phyloP scores from a whole-genome alignment of 2,888 invertebrate species.

The Drosophila anomalata region DNA sequence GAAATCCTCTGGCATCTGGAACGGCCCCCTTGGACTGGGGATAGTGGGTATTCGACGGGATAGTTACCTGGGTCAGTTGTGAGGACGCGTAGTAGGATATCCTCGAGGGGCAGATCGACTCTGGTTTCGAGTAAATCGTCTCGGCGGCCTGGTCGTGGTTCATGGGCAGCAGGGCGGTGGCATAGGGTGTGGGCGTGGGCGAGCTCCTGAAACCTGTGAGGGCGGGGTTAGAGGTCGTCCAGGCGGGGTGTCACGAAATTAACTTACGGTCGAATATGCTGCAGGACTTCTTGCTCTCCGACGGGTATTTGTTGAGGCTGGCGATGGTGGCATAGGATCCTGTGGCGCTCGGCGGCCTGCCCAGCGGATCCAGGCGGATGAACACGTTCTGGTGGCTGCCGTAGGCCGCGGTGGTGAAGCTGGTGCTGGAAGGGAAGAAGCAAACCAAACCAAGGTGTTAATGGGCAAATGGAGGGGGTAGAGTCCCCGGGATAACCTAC shows the following conservation, averaged over 20 bases:
- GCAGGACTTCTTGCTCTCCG: conserved; percentile 83
- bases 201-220: conserved; percentile 82
- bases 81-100: conserved; percentile 93
- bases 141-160: conserved; percentile 74
- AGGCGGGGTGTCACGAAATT: not conserved
- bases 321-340: conserved; percentile 94
- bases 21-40: conserved; percentile 45
- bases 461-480: not conserved
- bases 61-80: conserved; percentile 88
- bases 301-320: conserved; percentile 90
- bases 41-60: conserved; percentile 29
- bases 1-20: conserved; percentile 23
- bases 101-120: conserved; percentile 86
- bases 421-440: conserved; percentile 86
- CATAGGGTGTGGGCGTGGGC: conserved; percentile 89
- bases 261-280: conserved; percentile 82
- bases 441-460: conserved; percentile 12
- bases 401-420: conserved; percentile 91
- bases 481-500: conserved; percentile 67
- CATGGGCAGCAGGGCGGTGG: conserved; percentile 87
- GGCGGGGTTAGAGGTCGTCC: conserved; percentile 11
- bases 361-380: conserved; percentile 89
- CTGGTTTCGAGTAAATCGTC: conserved; percentile 67
- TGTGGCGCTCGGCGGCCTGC: conserved; percentile 89
- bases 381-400: conserved; percentile 91